Conservation (phyloP, 2,888 invertebrate species). For the Amphipoea lucens region DNA sequence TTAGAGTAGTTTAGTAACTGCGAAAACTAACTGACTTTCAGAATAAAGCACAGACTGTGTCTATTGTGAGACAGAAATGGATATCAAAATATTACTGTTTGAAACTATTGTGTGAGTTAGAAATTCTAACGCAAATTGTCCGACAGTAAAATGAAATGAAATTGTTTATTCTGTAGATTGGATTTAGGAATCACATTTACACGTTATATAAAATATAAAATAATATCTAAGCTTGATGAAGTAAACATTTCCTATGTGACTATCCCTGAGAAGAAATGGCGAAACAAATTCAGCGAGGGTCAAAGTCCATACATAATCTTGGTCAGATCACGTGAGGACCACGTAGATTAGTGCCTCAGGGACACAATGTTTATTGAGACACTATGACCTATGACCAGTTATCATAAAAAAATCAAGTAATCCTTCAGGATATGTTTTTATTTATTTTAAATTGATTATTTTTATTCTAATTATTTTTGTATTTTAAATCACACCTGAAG, state of each 20-base stretch:
- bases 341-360: background rate
- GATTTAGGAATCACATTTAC: background rate
- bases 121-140: background rate
- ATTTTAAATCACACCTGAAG: too few relatives aligned
- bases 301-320: background rate
- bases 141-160: slow-evolving; percentile 2
- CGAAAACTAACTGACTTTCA: slow-evolving; percentile 2
- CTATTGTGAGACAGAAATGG: background rate
- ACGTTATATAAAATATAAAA: too few relatives aligned
- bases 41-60: slow-evolving; percentile 4
- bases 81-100: background rate
- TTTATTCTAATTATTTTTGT: too few relatives aligned
- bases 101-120: background rate
- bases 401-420: too few relatives aligned
- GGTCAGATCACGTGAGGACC: background rate
- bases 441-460: too few relatives aligned
- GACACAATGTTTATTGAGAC: too few relatives aligned
- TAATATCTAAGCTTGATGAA: background rate
- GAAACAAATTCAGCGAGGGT: background rate
- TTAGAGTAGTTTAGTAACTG: slow-evolving; percentile 18
- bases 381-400: too few relatives aligned
- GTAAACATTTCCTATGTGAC: background rate
- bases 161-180: background rate
- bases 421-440: too few relatives aligned
- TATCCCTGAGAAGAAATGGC: background rate